Evolutionary conservation across 2,113 vertebrate genomes (phyloP).

Genomic region (Cinclus mexicanus): DNA sequence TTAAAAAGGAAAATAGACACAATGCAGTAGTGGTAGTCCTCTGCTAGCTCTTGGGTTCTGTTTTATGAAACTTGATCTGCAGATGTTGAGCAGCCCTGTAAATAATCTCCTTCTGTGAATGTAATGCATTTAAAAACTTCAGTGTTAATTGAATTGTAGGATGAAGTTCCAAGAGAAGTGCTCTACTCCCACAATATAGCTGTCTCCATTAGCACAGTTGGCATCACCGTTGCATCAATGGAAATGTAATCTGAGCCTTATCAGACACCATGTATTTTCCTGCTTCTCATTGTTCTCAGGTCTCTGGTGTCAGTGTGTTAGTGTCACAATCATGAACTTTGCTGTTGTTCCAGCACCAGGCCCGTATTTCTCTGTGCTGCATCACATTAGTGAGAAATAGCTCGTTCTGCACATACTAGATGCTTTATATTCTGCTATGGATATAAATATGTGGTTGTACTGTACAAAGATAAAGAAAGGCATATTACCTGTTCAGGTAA

Average conservation of each 20-base stretch:
- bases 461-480: not conserved
- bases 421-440: not conserved
- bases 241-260: not conserved
- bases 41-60: not conserved
- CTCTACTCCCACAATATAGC: not conserved
- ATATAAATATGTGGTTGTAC: not conserved
- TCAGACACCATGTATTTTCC: not conserved
- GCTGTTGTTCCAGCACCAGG: not conserved
- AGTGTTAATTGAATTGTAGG: not conserved
- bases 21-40: not conserved
- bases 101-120: not conserved
- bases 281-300: not conserved
- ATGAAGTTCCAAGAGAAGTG: not conserved
- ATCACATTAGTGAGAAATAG: not conserved
- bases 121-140: not conserved
- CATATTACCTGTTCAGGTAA: not conserved
- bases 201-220: not conserved
- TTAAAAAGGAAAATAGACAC: not conserved
- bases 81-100: not conserved
- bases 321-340: not conserved
- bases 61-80: not conserved
- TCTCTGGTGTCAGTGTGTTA: not conserved
- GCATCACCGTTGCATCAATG: not conserved
- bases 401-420: not conserved
- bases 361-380: rapidly evolving